These are phyloP conservation scores for Hypena proboscidalis DNA, from an alignment of 2,888 invertebrate genomes.

Conservation along the genomic window DNA sequence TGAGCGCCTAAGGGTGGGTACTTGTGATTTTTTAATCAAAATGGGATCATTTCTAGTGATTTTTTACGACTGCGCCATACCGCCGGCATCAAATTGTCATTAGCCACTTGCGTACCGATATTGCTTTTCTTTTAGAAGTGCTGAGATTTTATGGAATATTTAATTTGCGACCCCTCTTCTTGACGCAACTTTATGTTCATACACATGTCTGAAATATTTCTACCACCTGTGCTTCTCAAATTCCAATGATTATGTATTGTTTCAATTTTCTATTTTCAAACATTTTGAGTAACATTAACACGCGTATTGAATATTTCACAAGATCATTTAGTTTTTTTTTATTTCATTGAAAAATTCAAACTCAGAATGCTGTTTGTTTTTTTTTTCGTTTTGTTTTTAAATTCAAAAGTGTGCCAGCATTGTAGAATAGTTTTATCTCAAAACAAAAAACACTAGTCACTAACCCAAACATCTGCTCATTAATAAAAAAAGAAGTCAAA, in stretches of 20 bases:
- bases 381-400: too few relatives aligned
- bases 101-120: constrained; percentile 83
- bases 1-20: constrained; percentile 69
- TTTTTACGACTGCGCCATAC: constrained; percentile 82
- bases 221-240: background rate
- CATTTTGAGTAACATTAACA: too few relatives aligned
- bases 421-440: background rate
- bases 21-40: constrained; percentile 84
- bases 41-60: constrained; percentile 83
- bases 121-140: constrained; percentile 81
- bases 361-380: too few relatives aligned
- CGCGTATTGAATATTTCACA: too few relatives aligned
- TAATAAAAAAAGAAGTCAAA: constrained; percentile 6
- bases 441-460: constrained; percentile 1
- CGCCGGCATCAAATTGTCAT: constrained; percentile 81
- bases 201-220: constrained; percentile 16
- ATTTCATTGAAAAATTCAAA: too few relatives aligned
- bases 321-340: too few relatives aligned
- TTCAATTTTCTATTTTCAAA: too few relatives aligned
- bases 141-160: constrained; percentile 76
- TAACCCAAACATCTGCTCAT: constrained; percentile 22
- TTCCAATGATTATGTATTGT: too few relatives aligned
- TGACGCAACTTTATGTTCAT: constrained; percentile 47
- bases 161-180: constrained; percentile 66
- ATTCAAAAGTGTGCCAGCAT: background rate